phyloP scores from a whole-genome alignment of 2,113 vertebrate genomes.

The Alectura lathami region DNA sequence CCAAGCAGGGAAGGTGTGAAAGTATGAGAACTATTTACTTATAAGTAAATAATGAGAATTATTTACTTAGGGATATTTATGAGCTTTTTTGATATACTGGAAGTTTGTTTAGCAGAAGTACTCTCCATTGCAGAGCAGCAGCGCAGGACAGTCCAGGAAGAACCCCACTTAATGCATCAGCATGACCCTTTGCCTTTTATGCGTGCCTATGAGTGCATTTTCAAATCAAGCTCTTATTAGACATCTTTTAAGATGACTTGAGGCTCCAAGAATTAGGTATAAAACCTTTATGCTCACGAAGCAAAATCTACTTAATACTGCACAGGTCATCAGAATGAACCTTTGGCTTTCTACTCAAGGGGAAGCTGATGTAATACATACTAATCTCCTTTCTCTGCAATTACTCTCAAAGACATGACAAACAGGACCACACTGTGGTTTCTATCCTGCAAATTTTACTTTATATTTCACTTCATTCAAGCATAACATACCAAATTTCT shows the following conservation, averaged over 20 bases:
- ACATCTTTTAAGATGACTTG: constrained; percentile 8
- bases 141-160: not conserved
- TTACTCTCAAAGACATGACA: not conserved
- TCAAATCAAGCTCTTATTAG: constrained; percentile 1
- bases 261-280: not conserved
- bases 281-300: constrained; percentile 25
- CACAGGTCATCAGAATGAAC: constrained; percentile 12
- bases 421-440: not conserved
- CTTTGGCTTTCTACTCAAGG: not conserved
- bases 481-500: not conserved
- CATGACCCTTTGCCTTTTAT: not conserved
- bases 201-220: not conserved
- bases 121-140: not conserved
- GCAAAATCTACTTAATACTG: constrained; percentile 17
- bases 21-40: constrained; percentile 9
- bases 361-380: constrained; percentile 25
- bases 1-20: constrained; percentile 7
- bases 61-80: constrained; percentile 22
- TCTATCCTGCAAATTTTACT: not conserved
- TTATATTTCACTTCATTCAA: not conserved
- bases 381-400: constrained; percentile 13
- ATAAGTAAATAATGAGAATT: not conserved
- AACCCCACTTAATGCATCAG: not conserved
- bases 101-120: not conserved
- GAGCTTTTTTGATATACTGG: not conserved